Conservation (phyloP, 2,797 vertebrate genomes). For the Coracias cyanogaster region DNA sequence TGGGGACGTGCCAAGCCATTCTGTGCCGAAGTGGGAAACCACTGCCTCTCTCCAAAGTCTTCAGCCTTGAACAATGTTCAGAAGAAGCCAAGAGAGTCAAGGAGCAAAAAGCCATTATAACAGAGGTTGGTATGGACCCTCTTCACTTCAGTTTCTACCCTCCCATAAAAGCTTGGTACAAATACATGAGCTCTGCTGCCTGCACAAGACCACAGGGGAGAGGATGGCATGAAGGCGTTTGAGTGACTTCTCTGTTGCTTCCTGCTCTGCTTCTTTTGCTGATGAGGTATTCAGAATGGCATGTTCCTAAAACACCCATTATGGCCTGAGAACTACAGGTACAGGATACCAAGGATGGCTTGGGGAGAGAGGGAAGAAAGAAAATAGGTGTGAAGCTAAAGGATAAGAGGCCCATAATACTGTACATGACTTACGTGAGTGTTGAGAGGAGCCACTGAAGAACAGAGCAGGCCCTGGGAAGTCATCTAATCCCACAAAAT, state of each 20-base stretch:
- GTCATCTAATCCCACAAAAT: background rate
- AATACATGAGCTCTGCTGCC: background rate
- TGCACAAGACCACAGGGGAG: background rate
- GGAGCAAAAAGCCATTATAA: slow-evolving; percentile 94
- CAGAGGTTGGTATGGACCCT: slow-evolving; percentile 85
- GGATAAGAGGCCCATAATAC: background rate
- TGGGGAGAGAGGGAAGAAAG: background rate
- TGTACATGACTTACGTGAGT: background rate
- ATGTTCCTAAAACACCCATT: background rate
- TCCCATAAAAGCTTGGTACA: background rate
- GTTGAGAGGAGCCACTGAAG: background rate
- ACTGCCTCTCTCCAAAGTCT: slow-evolving; percentile 90
- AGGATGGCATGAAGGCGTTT: background rate
- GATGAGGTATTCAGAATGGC: background rate
- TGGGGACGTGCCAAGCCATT: slow-evolving; percentile 93
- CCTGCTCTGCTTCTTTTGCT: background rate
- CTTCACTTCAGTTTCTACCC: background rate
- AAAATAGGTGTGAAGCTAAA: background rate
- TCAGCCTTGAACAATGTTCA: slow-evolving; percentile 90
- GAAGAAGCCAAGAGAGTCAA: slow-evolving; percentile 93
- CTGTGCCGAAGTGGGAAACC: slow-evolving; percentile 90
- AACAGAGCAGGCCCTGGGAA: background rate
- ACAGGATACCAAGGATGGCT: background rate
- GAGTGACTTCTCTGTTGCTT: background rate
- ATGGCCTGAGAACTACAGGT: background rate